These are phyloP conservation scores for Abrostola triplasia DNA, from an alignment of 2,888 invertebrate genomes.

Conservation along the genomic window DNA sequence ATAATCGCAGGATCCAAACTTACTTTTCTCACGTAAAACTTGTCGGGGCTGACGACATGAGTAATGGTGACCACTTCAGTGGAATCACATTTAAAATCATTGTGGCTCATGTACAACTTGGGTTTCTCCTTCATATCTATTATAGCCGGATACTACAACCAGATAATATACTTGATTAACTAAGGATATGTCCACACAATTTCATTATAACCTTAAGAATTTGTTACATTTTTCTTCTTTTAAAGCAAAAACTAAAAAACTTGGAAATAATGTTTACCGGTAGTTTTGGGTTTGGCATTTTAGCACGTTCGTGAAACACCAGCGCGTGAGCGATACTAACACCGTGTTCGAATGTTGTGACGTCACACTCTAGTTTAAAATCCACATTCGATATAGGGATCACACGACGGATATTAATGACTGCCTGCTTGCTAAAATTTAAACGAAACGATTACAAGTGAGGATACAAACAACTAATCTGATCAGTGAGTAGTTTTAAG, in stretches of 20 bases:
- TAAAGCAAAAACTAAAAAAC: not conserved
- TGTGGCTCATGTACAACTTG: constrained; percentile 68
- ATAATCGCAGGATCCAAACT: constrained; percentile 6
- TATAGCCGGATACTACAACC: constrained; percentile 72
- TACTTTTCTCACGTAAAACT: constrained; percentile 91
- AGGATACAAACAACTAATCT: no score
- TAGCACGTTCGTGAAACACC: constrained; percentile 80
- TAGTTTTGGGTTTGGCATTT: constrained; percentile 66
- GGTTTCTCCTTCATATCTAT: constrained; percentile 69
- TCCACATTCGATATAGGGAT: constrained; percentile 58
- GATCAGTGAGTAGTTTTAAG: not conserved
- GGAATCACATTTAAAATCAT: constrained; percentile 74
- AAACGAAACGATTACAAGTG: no score
- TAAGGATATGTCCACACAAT: not conserved
- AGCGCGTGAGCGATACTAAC: constrained; percentile 79
- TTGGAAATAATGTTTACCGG: constrained; percentile 56
- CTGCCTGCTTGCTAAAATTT: constrained; percentile 77
- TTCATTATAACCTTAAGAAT: no score
- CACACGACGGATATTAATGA: constrained; percentile 73
- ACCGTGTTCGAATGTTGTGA: constrained; percentile 77
- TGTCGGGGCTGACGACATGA: constrained; percentile 89
- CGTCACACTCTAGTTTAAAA: constrained; percentile 73
- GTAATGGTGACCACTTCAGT: constrained; percentile 86
- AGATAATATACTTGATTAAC: not conserved
- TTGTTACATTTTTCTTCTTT: no score